phyloP scores from a whole-genome alignment of 2,113 vertebrate species.

The Mirza zaza region DNA sequence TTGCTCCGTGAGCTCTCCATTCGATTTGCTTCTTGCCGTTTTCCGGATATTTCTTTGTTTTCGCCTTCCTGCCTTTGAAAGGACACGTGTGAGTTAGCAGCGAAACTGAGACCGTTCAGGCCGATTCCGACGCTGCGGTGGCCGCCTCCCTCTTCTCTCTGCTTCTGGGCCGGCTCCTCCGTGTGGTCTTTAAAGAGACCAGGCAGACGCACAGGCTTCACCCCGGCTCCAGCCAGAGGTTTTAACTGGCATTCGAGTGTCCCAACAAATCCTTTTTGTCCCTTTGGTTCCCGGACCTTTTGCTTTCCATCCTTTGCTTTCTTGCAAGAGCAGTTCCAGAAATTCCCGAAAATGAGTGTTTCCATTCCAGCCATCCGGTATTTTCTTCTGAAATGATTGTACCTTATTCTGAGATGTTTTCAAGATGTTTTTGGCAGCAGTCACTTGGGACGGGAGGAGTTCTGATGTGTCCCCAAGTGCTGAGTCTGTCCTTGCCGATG shows the following conservation, averaged over 20 bases:
- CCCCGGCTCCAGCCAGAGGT: rapidly evolving
- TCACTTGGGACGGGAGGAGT: not conserved
- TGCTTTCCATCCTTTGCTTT: not conserved
- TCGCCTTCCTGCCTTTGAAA: not conserved
- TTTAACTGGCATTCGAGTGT: rapidly evolving
- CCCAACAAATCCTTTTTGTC: rapidly evolving
- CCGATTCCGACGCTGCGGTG: rapidly evolving
- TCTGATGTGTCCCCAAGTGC: not conserved
- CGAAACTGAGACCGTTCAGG: not conserved
- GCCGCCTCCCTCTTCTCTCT: not conserved
- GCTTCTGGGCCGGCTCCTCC: not conserved
- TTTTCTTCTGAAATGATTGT: not conserved
- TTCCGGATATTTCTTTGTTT: not conserved
- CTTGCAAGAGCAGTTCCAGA: not conserved
- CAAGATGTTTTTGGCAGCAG: not conserved
- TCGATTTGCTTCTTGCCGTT: not conserved
- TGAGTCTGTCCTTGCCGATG: not conserved
- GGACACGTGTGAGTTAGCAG: not conserved
- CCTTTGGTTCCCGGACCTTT: not conserved
- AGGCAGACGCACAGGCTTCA: rapidly evolving
- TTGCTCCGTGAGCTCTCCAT: not conserved
- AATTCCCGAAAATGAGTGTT: not conserved
- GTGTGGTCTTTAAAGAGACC: rapidly evolving
- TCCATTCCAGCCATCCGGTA: not conserved
- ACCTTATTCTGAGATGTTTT: not conserved